Percentiles rank a stretch among this genome's conserved stretches.
Conservation (phyloP, 2,888 invertebrate genomes). For the Drosophila demipolita region DNA sequence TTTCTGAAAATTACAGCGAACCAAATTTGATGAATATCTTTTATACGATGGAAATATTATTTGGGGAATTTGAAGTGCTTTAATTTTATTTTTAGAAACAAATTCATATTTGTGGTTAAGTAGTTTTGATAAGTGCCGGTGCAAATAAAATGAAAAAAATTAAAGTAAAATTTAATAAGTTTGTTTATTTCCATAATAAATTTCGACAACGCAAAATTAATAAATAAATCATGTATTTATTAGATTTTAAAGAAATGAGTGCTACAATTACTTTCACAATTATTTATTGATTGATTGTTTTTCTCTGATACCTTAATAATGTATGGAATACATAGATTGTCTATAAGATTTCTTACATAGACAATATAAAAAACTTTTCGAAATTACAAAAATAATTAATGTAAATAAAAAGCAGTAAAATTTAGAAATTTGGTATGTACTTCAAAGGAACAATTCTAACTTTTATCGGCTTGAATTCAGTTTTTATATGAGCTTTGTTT, state of each 20-base stretch:
- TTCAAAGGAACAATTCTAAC: not conserved
- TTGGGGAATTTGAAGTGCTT: not conserved
- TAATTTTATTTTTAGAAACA: slow-evolving; percentile 21
- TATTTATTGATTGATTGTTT: not conserved
- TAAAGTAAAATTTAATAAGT: slow-evolving; percentile 1
- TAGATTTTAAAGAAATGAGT: not conserved
- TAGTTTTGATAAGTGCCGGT: slow-evolving; percentile 31
- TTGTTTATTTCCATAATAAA: slow-evolving; percentile 9
- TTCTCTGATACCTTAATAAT: not conserved
- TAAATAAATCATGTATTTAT: not conserved
- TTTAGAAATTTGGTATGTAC: not conserved
- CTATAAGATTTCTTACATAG: not conserved
- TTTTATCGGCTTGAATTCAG: not conserved
- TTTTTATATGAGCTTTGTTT: not conserved
- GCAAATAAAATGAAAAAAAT: slow-evolving; percentile 6
- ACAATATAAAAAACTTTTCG: not conserved
- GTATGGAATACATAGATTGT: not conserved
- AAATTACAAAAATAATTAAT: not conserved
- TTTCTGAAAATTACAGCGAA: not conserved
- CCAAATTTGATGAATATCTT: not conserved
- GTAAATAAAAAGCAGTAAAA: not conserved
- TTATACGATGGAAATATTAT: no score
- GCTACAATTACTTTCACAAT: not conserved
- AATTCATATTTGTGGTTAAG: slow-evolving; percentile 27
- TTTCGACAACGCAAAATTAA: slow-evolving; percentile 20